Percentiles rank a stretch among this genome's conserved stretches.
Conservation (phyloP, 2,888 invertebrate genomes). For the Leucania comma region DNA sequence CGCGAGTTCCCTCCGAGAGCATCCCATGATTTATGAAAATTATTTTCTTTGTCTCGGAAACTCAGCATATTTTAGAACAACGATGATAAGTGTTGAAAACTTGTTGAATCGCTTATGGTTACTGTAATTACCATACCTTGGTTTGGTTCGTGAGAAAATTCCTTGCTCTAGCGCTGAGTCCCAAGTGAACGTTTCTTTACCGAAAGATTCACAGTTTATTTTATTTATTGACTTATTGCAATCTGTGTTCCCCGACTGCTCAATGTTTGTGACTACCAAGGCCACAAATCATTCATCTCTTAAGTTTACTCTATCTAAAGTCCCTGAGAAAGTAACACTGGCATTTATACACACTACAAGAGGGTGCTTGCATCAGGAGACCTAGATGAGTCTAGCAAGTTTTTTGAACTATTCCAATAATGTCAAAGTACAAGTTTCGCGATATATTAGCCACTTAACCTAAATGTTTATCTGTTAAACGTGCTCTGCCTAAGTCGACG, state of each 20-base stretch:
- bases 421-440: slow-evolving; percentile 55
- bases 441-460: slow-evolving; percentile 66
- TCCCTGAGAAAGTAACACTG: not conserved
- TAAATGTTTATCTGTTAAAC: slow-evolving; percentile 46
- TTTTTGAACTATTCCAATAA: slow-evolving; percentile 49
- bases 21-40: slow-evolving; percentile 58
- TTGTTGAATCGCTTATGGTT: slow-evolving; percentile 50
- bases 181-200: not conserved
- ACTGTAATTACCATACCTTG: slow-evolving; percentile 30
- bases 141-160: slow-evolving; percentile 1
- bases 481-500: slow-evolving; percentile 4
- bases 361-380: not conserved
- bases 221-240: not conserved
- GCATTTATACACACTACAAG: slow-evolving; percentile 6
- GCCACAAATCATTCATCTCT: not conserved
- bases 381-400: slow-evolving; percentile 9
- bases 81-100: slow-evolving; percentile 47
- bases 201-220: not conserved
- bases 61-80: slow-evolving; percentile 47
- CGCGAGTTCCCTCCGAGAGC: slow-evolving; percentile 33
- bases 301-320: not conserved
- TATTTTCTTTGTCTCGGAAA: slow-evolving; percentile 53
- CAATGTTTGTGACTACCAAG: not conserved
- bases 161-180: not conserved
- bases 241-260: not conserved